phyloP scores from a whole-genome alignment of 1,140 invertebrate genomes.

The Trichonephila inaurata region DNA sequence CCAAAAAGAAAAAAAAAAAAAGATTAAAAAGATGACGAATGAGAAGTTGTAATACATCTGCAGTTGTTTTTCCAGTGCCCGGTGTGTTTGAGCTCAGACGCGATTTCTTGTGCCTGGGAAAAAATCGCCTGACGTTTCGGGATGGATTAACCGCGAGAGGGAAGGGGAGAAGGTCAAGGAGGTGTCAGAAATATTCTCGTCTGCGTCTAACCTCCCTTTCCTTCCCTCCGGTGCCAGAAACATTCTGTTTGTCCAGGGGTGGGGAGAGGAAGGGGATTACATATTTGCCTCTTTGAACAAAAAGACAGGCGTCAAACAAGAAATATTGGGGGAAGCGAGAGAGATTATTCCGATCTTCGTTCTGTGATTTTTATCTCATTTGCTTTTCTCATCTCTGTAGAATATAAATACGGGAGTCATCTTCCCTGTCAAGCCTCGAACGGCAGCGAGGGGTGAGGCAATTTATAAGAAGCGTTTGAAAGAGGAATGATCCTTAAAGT shows the following conservation, averaged over 20 bases:
- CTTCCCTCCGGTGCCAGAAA: neutral
- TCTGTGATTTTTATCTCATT: neutral
- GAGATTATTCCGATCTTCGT: neutral
- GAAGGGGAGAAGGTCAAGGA: conserved; percentile 2
- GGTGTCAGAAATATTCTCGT: neutral
- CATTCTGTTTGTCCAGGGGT: neutral
- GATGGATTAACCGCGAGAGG: conserved; percentile 43
- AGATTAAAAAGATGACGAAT: neutral
- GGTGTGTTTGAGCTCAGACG: neutral
- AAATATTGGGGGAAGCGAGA: neutral
- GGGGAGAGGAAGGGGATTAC: neutral
- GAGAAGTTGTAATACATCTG: conserved; percentile 37
- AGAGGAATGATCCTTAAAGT: too few relatives aligned
- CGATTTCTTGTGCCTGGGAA: conserved; percentile 10
- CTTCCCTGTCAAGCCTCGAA: too few relatives aligned
- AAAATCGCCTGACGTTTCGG: conserved; percentile 28
- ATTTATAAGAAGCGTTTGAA: too few relatives aligned
- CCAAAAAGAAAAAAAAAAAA: neutral
- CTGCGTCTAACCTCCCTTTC: neutral
- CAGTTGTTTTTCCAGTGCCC: neutral
- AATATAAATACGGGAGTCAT: too few relatives aligned
- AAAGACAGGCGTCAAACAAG: neutral
- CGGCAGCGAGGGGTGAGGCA: too few relatives aligned
- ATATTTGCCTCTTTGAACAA: conserved; percentile 3
- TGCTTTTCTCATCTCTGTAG: neutral